Percentiles rank a stretch among this genome's conserved stretches.
Evolutionary conservation across 2,888 invertebrate species (phyloP).

Genomic region (Zonitis immaculata): DNA sequence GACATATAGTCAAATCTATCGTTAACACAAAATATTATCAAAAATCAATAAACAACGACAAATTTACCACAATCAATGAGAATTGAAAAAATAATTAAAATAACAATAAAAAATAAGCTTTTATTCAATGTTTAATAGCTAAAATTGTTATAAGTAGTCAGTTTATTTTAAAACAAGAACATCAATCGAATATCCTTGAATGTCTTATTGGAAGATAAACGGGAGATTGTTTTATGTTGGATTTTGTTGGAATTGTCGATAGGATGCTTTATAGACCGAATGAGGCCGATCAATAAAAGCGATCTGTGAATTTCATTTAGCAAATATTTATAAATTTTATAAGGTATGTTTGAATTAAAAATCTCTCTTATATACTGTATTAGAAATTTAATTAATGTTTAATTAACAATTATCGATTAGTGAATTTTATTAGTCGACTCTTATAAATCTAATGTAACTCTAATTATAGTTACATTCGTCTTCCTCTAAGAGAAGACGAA

Average conservation of each 20-base stretch:
- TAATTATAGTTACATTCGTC: constrained; percentile 28
- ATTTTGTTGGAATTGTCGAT: constrained; percentile 1
- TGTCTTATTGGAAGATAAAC: background rate
- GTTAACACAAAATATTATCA: constrained; percentile 11
- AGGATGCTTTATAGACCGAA: background rate
- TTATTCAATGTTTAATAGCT: background rate
- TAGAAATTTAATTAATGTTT: no score
- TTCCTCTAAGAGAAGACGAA: constrained; percentile 25
- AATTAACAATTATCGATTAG: no score
- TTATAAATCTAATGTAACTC: constrained; percentile 25
- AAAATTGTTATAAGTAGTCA: background rate
- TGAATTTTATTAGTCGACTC: no score
- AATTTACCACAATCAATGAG: no score
- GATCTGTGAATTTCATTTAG: constrained; percentile 1
- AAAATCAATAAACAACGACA: no score
- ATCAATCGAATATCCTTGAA: background rate
- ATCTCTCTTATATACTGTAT: no score
- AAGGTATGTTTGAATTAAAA: no score
- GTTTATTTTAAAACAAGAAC: background rate
- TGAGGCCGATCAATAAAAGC: constrained; percentile 1
- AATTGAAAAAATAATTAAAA: no score
- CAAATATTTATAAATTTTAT: constrained; percentile 5
- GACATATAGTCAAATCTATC: constrained; percentile 12
- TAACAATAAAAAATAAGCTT: no score
- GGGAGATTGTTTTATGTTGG: background rate